Percentiles rank a stretch among this genome's conserved stretches.
These are phyloP conservation scores for Notolepis coatsorum DNA, from an alignment of 2,797 vertebrate genomes.

Conservation along the genomic window DNA sequence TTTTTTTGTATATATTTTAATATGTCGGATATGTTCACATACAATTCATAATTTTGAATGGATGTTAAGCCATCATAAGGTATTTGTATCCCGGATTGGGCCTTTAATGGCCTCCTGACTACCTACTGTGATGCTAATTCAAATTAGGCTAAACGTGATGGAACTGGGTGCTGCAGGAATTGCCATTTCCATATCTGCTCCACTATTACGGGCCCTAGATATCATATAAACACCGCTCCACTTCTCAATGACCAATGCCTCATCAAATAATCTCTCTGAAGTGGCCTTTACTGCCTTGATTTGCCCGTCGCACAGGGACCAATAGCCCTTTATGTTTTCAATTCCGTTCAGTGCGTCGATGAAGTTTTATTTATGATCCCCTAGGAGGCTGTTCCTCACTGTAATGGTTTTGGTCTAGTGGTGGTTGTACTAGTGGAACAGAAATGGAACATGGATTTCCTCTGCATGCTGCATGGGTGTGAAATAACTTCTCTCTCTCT, in stretches of 20 bases:
- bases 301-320: slow-evolving; percentile 35
- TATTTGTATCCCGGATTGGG: too few species aligned
- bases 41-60: too few species aligned
- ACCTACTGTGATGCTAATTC: slow-evolving; percentile 25
- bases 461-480: slow-evolving; percentile 83
- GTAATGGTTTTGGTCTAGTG: slow-evolving; percentile 16
- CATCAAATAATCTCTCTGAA: slow-evolving; percentile 13
- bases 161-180: slow-evolving; percentile 58
- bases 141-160: slow-evolving; percentile 41
- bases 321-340: slow-evolving; percentile 27
- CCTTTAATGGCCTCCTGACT: slow-evolving; percentile 27
- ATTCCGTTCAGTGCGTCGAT: slow-evolving; percentile 21
- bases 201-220: slow-evolving; percentile 18
- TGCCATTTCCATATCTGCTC: slow-evolving; percentile 53
- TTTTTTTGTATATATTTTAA: too few species aligned
- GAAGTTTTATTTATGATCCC: slow-evolving; percentile 36
- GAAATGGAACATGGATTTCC: slow-evolving; percentile 68
- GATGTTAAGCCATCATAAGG: too few species aligned
- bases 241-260: slow-evolving; percentile 10
- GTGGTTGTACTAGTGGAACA: slow-evolving; percentile 51
- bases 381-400: slow-evolving; percentile 1
- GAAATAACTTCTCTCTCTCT: slow-evolving; percentile 73
- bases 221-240: neutral
- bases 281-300: slow-evolving; percentile 23
- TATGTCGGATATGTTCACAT: too few species aligned